Evolutionary conservation across 1,140 invertebrate genomes (phyloP).

Genomic region (Ctenoplectra terminalis): DNA sequence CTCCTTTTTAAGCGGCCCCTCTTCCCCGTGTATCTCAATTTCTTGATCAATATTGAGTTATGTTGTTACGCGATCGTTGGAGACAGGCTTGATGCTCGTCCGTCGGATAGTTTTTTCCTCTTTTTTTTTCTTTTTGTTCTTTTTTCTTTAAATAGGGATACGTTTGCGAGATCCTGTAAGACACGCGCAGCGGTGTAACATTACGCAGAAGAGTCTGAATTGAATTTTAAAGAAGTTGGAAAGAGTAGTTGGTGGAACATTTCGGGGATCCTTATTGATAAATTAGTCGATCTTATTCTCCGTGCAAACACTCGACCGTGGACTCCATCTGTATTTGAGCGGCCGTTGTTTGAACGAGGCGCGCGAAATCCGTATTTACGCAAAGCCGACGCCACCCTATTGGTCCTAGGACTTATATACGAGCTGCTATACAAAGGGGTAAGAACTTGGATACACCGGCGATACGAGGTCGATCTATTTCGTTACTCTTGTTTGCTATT

Average conservation of each 20-base stretch:
- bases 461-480: conserved; percentile 58
- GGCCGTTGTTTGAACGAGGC: conserved; percentile 80
- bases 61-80: not conserved
- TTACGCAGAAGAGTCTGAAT: too few species aligned
- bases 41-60: conserved; percentile 46
- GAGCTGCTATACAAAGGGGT: conserved; percentile 60
- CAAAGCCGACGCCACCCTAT: conserved; percentile 76
- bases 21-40: conserved; percentile 30
- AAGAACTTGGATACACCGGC: conserved; percentile 77
- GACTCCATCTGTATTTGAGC: conserved; percentile 83
- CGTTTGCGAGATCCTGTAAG: not conserved
- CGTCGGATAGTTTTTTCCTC: not conserved
- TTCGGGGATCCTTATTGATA: conserved; percentile 67
- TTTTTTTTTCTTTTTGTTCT: too few species aligned
- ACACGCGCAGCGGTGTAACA: not conserved
- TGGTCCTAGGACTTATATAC: conserved; percentile 68
- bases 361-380: conserved; percentile 83
- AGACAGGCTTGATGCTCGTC: not conserved
- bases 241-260: not conserved
- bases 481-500: conserved; percentile 46
- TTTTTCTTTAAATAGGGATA: not conserved
- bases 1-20: conserved; percentile 7
- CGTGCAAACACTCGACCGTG: conserved; percentile 75
- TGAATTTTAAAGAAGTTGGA: too few species aligned
- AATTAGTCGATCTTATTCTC: conserved; percentile 82